A percentile compares a stretch with the other conserved stretches of the same genome.
Conservation (phyloP, 2,113 vertebrate genomes). For the Anolis carolinensis region DNA sequence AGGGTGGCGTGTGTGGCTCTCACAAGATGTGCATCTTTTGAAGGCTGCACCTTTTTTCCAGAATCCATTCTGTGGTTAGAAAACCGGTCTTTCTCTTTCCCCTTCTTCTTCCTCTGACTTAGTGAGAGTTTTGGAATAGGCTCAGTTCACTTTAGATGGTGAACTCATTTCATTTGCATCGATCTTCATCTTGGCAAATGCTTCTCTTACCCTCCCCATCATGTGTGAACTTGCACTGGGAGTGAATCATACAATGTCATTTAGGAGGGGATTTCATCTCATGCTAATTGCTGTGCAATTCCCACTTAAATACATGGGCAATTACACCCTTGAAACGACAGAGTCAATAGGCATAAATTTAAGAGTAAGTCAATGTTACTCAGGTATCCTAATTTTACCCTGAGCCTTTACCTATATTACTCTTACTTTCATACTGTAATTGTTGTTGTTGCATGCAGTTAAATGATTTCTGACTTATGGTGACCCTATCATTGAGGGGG, state of each 20-base stretch:
- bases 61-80: constrained; percentile 40
- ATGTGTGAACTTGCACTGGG: background rate
- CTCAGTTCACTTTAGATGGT: constrained; percentile 47
- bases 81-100: background rate
- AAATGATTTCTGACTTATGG: too few species aligned
- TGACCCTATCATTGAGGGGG: too few species aligned
- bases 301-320: constrained; percentile 2
- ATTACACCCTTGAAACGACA: constrained; percentile 2
- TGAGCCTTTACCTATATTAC: background rate
- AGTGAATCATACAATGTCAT: constrained; percentile 13
- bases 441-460: too few species aligned
- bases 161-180: background rate
- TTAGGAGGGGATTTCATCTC: background rate
- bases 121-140: constrained; percentile 28
- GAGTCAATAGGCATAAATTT: background rate
- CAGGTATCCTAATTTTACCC: background rate
- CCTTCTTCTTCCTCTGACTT: background rate
- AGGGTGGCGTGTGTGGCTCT: constrained; percentile 33
- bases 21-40: constrained; percentile 64
- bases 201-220: accelerated
- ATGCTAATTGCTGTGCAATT: constrained; percentile 20
- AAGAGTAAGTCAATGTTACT: background rate
- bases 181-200: background rate
- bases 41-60: constrained; percentile 47
- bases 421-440: background rate